A percentile compares a stretch with the other conserved stretches of the same genome.
Conservation (phyloP, 1,140 invertebrate species). For the Philotrypesis tridentata region DNA sequence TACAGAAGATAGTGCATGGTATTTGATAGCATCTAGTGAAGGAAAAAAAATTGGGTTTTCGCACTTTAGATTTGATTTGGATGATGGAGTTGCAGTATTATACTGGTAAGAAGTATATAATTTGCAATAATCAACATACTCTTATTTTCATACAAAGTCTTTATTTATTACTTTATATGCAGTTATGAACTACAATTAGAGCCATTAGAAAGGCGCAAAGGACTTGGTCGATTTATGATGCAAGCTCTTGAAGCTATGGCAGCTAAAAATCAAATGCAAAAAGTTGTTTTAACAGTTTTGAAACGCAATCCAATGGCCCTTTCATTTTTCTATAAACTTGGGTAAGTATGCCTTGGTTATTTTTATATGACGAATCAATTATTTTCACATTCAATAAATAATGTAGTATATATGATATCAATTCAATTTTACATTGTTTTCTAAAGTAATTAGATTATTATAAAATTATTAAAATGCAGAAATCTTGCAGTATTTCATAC, state of each 20-base stretch:
- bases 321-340: conserved; percentile 82
- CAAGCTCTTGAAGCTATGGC: conserved; percentile 85
- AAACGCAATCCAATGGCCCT: conserved; percentile 82
- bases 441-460: too few relatives aligned
- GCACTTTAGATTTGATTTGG: conserved; percentile 89
- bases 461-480: too few relatives aligned
- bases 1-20: conserved; percentile 79
- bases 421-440: too few relatives aligned
- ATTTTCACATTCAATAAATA: not conserved
- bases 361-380: not conserved
- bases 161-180: conserved; percentile 52
- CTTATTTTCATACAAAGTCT: conserved; percentile 23
- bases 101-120: conserved; percentile 79
- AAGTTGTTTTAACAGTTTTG: conserved; percentile 88
- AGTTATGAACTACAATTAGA: conserved; percentile 91
- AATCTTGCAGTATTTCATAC: too few relatives aligned
- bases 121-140: not conserved
- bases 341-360: conserved; percentile 71
- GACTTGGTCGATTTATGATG: conserved; percentile 88
- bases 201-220: conserved; percentile 78
- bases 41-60: conserved; percentile 79
- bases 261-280: conserved; percentile 81
- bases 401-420: too few relatives aligned
- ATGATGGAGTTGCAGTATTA: conserved; percentile 83
- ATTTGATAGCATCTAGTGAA: conserved; percentile 76